A percentile compares a stretch with the other conserved stretches of the same genome.
Conservation (phyloP, 2,113 vertebrate species). For the Ceratotherium simum region DNA sequence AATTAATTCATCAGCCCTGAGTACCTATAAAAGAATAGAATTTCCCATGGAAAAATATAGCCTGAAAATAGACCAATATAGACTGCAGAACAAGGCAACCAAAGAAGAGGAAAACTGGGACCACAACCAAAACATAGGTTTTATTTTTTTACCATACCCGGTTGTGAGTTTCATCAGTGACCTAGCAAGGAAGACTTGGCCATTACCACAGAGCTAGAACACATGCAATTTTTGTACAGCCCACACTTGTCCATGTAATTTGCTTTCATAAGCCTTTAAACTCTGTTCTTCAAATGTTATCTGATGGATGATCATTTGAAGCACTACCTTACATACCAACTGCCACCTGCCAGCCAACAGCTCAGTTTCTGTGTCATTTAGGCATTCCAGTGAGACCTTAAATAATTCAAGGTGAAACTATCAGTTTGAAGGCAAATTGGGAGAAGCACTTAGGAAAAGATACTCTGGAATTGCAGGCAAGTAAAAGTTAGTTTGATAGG, state of each 20-base stretch:
- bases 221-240: not conserved
- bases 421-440: not conserved
- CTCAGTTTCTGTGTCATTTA: not conserved
- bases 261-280: not conserved
- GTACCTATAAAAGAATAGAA: not conserved
- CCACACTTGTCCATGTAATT: not conserved
- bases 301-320: not conserved
- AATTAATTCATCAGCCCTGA: not conserved
- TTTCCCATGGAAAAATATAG: not conserved
- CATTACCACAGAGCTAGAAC: not conserved
- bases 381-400: slow-evolving; percentile 27
- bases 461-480: slow-evolving; percentile 32
- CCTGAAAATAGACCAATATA: not conserved
- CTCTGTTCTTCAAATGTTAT: not conserved
- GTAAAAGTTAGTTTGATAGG: not conserved
- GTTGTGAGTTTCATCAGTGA: not conserved
- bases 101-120: not conserved
- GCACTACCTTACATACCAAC: not conserved
- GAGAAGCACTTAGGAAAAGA: not conserved
- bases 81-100: not conserved
- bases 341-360: not conserved
- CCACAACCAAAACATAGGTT: not conserved
- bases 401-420: slow-evolving; percentile 29
- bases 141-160: not conserved
- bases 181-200: not conserved